Evolutionary conservation across 2,113 vertebrate genomes (phyloP).

Genomic region (Trichechus manatus): DNA sequence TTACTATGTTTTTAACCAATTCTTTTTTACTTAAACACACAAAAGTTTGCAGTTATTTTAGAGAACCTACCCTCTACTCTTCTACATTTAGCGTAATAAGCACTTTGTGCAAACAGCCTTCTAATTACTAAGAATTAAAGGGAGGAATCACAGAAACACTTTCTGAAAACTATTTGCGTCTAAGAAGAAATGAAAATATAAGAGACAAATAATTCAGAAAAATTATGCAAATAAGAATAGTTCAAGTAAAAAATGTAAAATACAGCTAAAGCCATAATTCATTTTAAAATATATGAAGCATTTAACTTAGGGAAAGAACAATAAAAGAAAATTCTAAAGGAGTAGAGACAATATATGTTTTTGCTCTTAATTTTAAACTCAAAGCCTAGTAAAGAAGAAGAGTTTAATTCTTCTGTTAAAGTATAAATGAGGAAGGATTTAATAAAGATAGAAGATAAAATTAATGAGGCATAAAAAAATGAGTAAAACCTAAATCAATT

Average conservation of each 20-base stretch:
- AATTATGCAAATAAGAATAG: neutral
- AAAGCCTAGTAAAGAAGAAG: neutral
- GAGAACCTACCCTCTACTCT: neutral
- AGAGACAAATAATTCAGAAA: neutral
- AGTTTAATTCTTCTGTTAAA: neutral
- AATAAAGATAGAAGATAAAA: neutral
- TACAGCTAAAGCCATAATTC: neutral
- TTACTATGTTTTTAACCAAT: neutral
- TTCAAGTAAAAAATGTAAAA: neutral
- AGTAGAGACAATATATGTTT: neutral
- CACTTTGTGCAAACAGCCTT: neutral
- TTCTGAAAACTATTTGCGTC: neutral
- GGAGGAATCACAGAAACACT: neutral
- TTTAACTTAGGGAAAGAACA: neutral
- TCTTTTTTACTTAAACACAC: neutral
- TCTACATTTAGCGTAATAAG: neutral
- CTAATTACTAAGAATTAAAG: conserved; percentile 20
- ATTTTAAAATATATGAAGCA: conserved; percentile 18
- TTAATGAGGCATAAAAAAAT: neutral
- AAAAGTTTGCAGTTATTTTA: neutral
- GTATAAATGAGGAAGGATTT: neutral
- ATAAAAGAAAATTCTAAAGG: neutral
- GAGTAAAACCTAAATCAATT: neutral
- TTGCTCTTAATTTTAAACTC: conserved; percentile 30
- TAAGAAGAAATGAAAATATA: neutral